phyloP scores from a whole-genome alignment of 2,888 invertebrate genomes.

The Scaptomyza reducta region DNA sequence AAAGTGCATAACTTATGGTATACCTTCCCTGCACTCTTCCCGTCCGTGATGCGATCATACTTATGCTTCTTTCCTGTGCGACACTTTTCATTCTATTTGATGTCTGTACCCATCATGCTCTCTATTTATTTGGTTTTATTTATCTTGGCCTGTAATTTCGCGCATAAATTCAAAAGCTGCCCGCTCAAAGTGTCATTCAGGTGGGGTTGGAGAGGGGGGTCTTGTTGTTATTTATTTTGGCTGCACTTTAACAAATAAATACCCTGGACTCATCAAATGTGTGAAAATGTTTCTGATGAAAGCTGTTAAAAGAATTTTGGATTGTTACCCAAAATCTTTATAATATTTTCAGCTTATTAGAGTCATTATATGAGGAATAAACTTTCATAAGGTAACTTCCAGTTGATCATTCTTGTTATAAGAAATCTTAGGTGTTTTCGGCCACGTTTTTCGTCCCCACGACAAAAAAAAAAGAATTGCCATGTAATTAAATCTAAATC shows the following conservation, averaged over 20 bases:
- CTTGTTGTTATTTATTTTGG: slow-evolving; percentile 61
- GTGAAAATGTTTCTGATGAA: neutral
- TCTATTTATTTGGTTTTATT: slow-evolving; percentile 60
- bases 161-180: slow-evolving; percentile 68
- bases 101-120: slow-evolving; percentile 63
- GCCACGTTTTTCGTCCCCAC: slow-evolving; percentile 44
- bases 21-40: neutral
- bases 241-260: slow-evolving; percentile 28
- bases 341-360: too few species aligned
- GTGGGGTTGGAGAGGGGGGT: neutral
- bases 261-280: slow-evolving; percentile 2
- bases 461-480: slow-evolving; percentile 35
- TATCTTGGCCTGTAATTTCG: slow-evolving; percentile 71
- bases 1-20: slow-evolving; percentile 58
- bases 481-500: slow-evolving; percentile 81
- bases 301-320: too few species aligned
- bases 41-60: neutral
- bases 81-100: slow-evolving; percentile 68
- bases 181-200: slow-evolving; percentile 47
- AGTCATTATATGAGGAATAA: too few species aligned
- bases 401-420: neutral
- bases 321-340: too few species aligned
- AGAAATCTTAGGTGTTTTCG: slow-evolving; percentile 19
- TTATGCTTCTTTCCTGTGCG: slow-evolving; percentile 18
- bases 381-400: neutral